phyloP scores from a whole-genome alignment of 2,888 invertebrate genomes.

The Brachyopa scutellaris region DNA sequence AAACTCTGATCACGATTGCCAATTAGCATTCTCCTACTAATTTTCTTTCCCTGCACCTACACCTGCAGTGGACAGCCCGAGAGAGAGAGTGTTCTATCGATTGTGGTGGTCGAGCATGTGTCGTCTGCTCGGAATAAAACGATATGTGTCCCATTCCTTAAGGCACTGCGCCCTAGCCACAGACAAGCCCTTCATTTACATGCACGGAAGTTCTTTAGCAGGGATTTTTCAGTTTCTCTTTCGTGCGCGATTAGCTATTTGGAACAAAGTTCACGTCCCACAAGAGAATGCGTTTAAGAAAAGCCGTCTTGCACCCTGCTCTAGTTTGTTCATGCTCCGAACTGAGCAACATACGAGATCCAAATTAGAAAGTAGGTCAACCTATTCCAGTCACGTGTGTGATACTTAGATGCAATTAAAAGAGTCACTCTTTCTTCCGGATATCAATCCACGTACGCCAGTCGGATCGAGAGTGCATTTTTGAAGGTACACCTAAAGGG shows the following conservation, averaged over 20 bases:
- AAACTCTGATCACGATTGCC: conserved; percentile 28
- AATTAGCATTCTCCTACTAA: conserved; percentile 54
- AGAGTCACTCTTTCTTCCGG: conserved; percentile 24
- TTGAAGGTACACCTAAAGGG: background rate
- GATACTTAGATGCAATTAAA: conserved; percentile 29
- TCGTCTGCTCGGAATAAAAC: conserved; percentile 57
- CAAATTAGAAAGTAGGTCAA: conserved; percentile 63
- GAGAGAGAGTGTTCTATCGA: conserved; percentile 13
- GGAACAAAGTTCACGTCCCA: conserved; percentile 57
- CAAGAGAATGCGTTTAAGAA: conserved; percentile 53
- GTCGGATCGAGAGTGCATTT: conserved; percentile 27
- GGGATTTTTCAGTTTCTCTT: conserved; percentile 63
- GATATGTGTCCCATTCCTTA: conserved; percentile 29
- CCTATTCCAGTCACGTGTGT: conserved; percentile 55
- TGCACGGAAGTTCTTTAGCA: conserved; percentile 15
- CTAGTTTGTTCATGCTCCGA: conserved; percentile 28
- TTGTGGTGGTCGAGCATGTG: conserved; percentile 44
- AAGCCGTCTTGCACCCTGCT: conserved; percentile 52
- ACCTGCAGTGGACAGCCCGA: background rate
- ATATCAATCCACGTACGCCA: background rate
- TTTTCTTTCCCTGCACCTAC: conserved; percentile 47
- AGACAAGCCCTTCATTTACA: conserved; percentile 54
- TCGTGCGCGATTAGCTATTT: conserved; percentile 22
- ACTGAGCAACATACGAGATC: conserved; percentile 45
- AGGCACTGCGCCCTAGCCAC: conserved; percentile 11